These are phyloP conservation scores for Gymnocephalus cernua DNA, from an alignment of 2,113 vertebrate species.

Conservation along the genomic window DNA sequence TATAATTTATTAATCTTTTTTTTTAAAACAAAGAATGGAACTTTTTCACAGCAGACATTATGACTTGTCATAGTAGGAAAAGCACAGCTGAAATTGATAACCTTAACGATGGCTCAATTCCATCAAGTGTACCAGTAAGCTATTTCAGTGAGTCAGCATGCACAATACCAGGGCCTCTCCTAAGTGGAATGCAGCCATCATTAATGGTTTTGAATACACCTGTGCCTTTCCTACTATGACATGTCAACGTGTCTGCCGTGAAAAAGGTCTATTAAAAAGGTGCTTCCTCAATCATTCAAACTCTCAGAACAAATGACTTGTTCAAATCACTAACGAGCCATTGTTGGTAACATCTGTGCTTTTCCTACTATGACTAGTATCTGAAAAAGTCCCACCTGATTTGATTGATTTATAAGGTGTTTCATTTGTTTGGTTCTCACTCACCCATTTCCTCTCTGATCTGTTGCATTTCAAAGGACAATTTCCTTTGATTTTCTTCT, in stretches of 20 bases:
- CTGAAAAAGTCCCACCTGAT: too few species aligned
- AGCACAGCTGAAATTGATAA: too few species aligned
- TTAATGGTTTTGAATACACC: too few species aligned
- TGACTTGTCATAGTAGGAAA: too few species aligned
- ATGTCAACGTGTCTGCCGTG: too few species aligned
- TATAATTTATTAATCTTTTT: not conserved
- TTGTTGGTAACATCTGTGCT: not conserved
- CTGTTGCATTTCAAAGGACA: slow-evolving; percentile 88
- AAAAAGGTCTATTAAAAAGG: not conserved
- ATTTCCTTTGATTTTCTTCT: slow-evolving; percentile 88
- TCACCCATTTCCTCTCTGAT: slow-evolving; percentile 95
- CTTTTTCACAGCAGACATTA: too few species aligned
- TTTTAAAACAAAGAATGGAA: not conserved
- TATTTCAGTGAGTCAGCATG: too few species aligned
- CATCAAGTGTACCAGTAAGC: too few species aligned
- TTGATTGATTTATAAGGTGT: not conserved
- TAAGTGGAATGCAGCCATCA: too few species aligned
- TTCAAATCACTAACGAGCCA: not conserved
- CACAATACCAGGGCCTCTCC: too few species aligned
- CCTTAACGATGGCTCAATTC: too few species aligned
- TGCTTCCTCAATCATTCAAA: not conserved
- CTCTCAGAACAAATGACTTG: not conserved
- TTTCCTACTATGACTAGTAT: not conserved
- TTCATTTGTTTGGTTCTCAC: slow-evolving; percentile 62
- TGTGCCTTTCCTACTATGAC: too few species aligned